These are phyloP conservation scores for Clarias batrachus DNA, from an alignment of 2,113 vertebrate genomes.

Conservation along the genomic window DNA sequence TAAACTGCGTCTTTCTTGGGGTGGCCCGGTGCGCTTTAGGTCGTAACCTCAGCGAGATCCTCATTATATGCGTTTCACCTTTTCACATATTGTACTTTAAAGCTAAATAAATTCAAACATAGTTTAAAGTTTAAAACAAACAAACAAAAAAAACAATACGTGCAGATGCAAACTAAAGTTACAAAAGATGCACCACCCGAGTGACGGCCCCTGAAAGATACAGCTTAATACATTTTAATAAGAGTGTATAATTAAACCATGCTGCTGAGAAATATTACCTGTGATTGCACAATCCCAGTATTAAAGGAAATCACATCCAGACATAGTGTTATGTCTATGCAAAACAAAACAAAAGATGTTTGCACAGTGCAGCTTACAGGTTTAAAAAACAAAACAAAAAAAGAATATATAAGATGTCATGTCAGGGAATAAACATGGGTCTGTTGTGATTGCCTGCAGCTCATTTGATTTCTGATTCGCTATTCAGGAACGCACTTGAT, in stretches of 20 bases:
- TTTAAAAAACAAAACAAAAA: neutral
- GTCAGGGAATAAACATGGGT: neutral
- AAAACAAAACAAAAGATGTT: slow-evolving; percentile 2
- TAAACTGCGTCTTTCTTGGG: neutral
- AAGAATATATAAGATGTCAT: neutral
- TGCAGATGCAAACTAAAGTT: neutral
- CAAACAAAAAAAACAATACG: neutral
- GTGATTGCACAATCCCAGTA: slow-evolving; percentile 42
- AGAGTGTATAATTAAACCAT: neutral
- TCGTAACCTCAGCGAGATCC: neutral
- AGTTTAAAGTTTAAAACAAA: neutral
- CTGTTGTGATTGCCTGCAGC: slow-evolving; percentile 12
- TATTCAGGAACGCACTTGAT: neutral
- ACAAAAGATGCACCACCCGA: neutral
- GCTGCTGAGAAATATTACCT: slow-evolving; percentile 14
- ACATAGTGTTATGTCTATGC: slow-evolving; percentile 8
- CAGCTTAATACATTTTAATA: neutral
- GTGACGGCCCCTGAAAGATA: neutral
- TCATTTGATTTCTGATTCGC: neutral
- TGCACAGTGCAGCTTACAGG: slow-evolving; percentile 38
- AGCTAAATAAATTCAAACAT: neutral
- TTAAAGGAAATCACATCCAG: slow-evolving; percentile 15
- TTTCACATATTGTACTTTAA: neutral
- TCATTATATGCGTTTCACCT: neutral
- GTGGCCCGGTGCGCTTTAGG: neutral